Evolutionary conservation across 2,113 vertebrate species (phyloP), one percentile per base, ranked within the genome.

Genomic region (Lonchura striata): DNA sequence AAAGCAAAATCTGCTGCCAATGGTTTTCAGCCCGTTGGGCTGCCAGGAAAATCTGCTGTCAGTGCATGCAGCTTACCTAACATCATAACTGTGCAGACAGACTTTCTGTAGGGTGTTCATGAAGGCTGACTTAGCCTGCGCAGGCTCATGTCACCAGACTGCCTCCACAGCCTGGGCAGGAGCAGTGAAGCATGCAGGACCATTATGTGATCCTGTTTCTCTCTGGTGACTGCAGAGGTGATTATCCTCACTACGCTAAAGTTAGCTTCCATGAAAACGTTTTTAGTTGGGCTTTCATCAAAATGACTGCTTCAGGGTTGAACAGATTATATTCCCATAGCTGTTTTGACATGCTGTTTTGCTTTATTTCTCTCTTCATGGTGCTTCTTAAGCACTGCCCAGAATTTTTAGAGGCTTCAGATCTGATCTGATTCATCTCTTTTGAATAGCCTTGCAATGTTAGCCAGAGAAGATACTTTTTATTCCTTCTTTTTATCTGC

Each of bases 391-490:
- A 91, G 71, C 75, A 86, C 78, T 85, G 71, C 70, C 56, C 78
- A 92, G 90, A 92, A 84, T 95, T 92, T 95, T 90, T 89, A 85
- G 82, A 94, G 69, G 24, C 59, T 85, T 95, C 82, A 76, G 66
- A 65, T 95, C 70, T 76, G 35, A 59, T 91, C 63, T 84, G 56
- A 82, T 95, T 92, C 65, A 95, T 79, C 35, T 6, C 0, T 82
- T 88, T 82, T 90, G 59, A 92, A 90, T 17, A 91, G 63, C 39
- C 24, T 79, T 89, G 39, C 30, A 53, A 23, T 11, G 28, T 79
- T 71, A 92, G 15, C 20, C 24, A 82, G 39, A 44, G 37, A 95
- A 41, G 30, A 72, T 88, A 16, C 9, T 79, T 95, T 90, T 87
- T 59, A 72, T 88, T 77, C 17, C 18, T 9, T 49, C 28, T 79